Base-by-base conservation (phyloP, 2,888 invertebrate species). In the Thelaira solivaga region DNA sequence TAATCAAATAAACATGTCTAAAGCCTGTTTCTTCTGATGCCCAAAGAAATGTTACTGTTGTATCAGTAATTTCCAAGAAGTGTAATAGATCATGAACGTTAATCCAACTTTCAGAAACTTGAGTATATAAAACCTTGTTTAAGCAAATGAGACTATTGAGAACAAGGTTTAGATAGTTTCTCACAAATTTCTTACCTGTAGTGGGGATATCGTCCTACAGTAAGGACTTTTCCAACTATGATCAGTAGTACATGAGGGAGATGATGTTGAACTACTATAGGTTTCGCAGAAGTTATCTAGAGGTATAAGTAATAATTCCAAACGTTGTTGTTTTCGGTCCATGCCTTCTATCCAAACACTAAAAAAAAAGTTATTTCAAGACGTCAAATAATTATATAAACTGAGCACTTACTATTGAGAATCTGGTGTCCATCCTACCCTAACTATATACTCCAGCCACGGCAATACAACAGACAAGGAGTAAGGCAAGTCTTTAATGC, bases 361-460 rank as follows among this genome's bases (percentile, higher is more conserved):
- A 89, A 76, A 55, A 67, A 69, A 49, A n/a, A 41, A 51, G 0
- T 5, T 6, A 6, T 8, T 3, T 51, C n/a, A 22, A 47, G n/a
- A 34, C 13, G 45, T 29, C 11, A 53, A 29, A 22, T 4, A 41
- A 29, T 5, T 24, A 13, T 22, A 39, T 0, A 53, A 20, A 8
- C 2, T 36, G 24, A 51, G 10, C 13, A 91, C 94, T 93, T 90
- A 97, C 97, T 92, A 94, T 84, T 94, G 92, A 26, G 96, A 95
- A 86, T 96, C 95, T 0, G 96, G 95, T 0, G 96, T 96, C 98
- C 99, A 99, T 0, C 98, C 98, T 11, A 95, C 96, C 81, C 99
- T 90, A 0, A 97, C 96, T 80, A 99, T 91, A 89, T 99, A 99
- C 86, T 99, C 99, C 90, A 95, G 93, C 95, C 96, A 96, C 0